Percentiles rank a stretch among this genome's conserved stretches.
These are phyloP conservation scores for Mormyrus hasselquistii DNA, from an alignment of 2,797 vertebrate species.

Conservation along the genomic window DNA sequence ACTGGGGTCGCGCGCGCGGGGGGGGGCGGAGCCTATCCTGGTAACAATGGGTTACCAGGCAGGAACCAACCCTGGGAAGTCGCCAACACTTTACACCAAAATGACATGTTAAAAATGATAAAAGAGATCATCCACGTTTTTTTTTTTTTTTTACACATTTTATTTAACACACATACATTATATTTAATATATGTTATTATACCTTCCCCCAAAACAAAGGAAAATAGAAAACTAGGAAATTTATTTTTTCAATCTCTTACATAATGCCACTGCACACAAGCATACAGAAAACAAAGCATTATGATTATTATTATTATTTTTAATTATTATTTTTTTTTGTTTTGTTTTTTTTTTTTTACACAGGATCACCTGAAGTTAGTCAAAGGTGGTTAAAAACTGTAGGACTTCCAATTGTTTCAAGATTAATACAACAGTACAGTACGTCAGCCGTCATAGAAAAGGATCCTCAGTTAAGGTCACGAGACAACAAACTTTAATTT, in stretches of 20 bases:
- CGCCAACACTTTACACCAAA: not conserved
- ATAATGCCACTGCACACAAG: slow-evolving; percentile 39
- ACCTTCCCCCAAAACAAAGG: not conserved
- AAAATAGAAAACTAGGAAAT: slow-evolving; percentile 22
- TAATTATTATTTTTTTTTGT: not conserved
- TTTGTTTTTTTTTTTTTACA: not conserved
- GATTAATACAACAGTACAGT: slow-evolving; percentile 44
- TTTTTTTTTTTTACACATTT: slow-evolving; percentile 4
- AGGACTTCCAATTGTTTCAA: slow-evolving; percentile 39
- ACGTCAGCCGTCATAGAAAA: slow-evolving; percentile 41
- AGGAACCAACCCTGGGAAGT: not conserved
- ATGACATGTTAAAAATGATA: not conserved
- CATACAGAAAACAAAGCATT: slow-evolving; percentile 26
- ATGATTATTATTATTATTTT: not conserved
- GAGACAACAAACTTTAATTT: slow-evolving; percentile 38
- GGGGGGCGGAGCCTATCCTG: not conserved
- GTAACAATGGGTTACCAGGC: not conserved
- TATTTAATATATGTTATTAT: slow-evolving; percentile 14
- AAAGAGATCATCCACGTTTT: not conserved
- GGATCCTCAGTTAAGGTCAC: slow-evolving; percentile 42
- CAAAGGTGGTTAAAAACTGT: slow-evolving; percentile 38
- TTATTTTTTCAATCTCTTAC: slow-evolving; percentile 21
- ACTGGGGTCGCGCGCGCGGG: not conserved
- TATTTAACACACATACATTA: slow-evolving; percentile 15
- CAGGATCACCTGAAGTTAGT: slow-evolving; percentile 27